Percentiles rank a stretch among this genome's conserved stretches.
phyloP scores from a whole-genome alignment of 2,888 invertebrate species.

The Mantis religiosa region DNA sequence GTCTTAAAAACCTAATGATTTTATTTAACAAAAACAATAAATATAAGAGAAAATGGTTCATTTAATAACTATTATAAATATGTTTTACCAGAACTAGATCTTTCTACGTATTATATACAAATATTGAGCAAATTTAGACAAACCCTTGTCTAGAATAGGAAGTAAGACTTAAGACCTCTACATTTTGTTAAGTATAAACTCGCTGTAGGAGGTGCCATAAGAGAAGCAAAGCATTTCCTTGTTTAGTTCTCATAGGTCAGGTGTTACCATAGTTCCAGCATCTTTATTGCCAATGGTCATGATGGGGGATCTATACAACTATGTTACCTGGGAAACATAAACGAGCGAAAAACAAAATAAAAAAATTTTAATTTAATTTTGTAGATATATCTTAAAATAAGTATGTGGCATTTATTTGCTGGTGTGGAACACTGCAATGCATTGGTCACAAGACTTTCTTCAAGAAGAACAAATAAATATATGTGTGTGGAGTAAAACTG shows the following conservation, averaged over 20 bases:
- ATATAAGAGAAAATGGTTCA: too few species aligned
- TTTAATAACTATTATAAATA: too few species aligned
- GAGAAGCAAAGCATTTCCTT: not conserved
- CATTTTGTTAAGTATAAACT: not conserved
- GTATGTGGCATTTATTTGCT: constrained; percentile 6
- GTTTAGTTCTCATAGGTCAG: not conserved
- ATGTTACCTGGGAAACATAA: not conserved
- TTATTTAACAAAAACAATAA: too few species aligned
- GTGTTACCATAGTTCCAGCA: not conserved
- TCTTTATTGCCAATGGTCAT: not conserved
- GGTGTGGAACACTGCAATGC: not conserved
- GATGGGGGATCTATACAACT: not conserved
- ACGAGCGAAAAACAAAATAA: not conserved
- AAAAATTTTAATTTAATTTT: constrained; percentile 10
- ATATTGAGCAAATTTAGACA: too few species aligned
- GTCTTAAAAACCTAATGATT: too few species aligned
- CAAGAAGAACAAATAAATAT: not conserved
- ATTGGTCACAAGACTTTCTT: not conserved
- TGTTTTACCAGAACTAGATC: too few species aligned
- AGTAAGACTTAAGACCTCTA: too few species aligned
- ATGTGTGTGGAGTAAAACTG: not conserved
- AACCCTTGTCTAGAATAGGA: too few species aligned
- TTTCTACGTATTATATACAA: too few species aligned
- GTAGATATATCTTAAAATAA: not conserved
- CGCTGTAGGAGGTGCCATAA: not conserved